phyloP scores from a whole-genome alignment of 2,888 invertebrate genomes.

The Idaea straminata region DNA sequence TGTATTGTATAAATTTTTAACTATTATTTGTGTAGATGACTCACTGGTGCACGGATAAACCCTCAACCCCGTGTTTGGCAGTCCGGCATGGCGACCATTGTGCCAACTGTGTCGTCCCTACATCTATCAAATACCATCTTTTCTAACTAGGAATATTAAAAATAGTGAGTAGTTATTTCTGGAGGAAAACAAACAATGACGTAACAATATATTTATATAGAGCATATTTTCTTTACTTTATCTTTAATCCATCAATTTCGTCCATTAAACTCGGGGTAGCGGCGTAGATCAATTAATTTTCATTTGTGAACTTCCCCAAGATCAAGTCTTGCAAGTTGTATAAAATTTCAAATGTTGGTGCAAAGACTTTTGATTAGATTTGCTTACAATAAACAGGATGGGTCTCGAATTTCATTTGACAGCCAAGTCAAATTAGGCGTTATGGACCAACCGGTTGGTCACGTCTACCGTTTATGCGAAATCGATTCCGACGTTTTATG shows the following conservation, averaged over 20 bases:
- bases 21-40: too few species aligned
- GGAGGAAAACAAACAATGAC: not conserved
- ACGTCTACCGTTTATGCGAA: conserved; percentile 77
- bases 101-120: too few species aligned
- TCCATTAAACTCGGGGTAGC: not conserved
- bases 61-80: too few species aligned
- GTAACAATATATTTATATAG: not conserved
- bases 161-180: not conserved
- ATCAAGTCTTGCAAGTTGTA: not conserved
- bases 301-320: not conserved
- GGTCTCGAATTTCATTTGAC: conserved; percentile 16
- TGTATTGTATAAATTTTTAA: too few species aligned
- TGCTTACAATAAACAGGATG: conserved; percentile 4
- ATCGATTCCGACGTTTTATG: conserved; percentile 76
- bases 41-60: too few species aligned
- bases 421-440: conserved; percentile 57
- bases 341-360: not conserved
- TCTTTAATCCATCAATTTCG: not conserved
- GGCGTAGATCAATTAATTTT: not conserved
- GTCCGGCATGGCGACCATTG: too few species aligned
- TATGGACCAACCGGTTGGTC: conserved; percentile 61
- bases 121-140: too few species aligned
- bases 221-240: not conserved
- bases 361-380: conserved; percentile 4
- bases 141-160: too few species aligned